phyloP scores from a whole-genome alignment of 2,888 invertebrate species.

The Bombylius discolor region DNA sequence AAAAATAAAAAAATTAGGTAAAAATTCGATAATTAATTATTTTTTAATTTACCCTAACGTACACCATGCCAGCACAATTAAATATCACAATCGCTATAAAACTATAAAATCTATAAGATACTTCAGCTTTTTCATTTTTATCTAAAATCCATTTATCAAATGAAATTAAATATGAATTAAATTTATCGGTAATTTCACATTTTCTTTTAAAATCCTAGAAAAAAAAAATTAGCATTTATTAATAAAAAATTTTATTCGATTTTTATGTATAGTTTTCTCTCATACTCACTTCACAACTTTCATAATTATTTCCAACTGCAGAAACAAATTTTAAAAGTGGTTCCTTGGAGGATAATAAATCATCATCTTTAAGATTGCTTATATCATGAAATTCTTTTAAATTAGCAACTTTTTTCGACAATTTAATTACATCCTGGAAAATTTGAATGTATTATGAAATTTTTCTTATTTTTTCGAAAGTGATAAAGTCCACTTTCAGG shows the following conservation, averaged over 20 bases:
- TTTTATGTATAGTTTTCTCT: background rate
- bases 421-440: conserved; percentile 19
- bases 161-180: conserved; percentile 27
- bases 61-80: conserved; percentile 30
- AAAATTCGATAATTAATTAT: background rate
- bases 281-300: conserved; percentile 8
- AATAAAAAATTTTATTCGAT: background rate
- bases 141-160: conserved; percentile 31
- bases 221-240: background rate
- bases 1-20: background rate
- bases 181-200: conserved; percentile 24
- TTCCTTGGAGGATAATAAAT: conserved; percentile 26
- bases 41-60: conserved; percentile 24
- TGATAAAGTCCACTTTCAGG: too few relatives aligned
- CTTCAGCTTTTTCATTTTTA: conserved; percentile 24
- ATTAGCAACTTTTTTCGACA: conserved; percentile 22
- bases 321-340: conserved; percentile 31
- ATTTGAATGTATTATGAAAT: background rate
- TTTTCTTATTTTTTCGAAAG: background rate
- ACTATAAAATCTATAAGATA: conserved; percentile 29
- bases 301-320: conserved; percentile 23
- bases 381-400: conserved; percentile 25
- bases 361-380: conserved; percentile 17
- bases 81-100: conserved; percentile 34
- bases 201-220: conserved; percentile 19